Evolutionary conservation across 30 jellyfish, hydroid and myxozoan species (phyloP).

Genomic region (Pelagia noctiluca): DNA sequence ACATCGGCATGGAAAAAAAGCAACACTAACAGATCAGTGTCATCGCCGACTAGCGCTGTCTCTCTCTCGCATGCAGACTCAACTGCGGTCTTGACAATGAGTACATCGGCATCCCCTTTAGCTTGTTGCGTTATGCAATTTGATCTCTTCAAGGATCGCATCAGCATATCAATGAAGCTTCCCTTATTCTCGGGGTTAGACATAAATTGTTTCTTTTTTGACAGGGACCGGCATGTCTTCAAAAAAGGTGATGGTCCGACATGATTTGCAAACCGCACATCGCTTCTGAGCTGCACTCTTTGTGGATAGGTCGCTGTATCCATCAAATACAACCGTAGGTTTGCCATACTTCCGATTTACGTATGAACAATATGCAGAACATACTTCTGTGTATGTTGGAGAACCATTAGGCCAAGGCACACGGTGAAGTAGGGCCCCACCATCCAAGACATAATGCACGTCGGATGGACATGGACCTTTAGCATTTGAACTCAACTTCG

Average conservation of each 20-base stretch:
- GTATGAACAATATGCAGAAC: background rate
- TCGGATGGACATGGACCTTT: background rate
- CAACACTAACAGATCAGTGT: too few relatives aligned
- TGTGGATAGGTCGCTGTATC: background rate
- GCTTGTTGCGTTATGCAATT: background rate
- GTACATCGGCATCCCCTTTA: too few relatives aligned
- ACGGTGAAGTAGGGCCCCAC: background rate
- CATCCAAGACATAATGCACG: background rate
- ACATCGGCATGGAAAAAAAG: too few relatives aligned
- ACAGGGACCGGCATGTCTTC: background rate
- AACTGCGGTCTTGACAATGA: too few relatives aligned
- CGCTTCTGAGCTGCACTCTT: background rate
- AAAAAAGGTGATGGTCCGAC: background rate
- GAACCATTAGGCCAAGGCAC: background rate
- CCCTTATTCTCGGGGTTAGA: background rate
- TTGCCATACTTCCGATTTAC: background rate
- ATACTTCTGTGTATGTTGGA: background rate
- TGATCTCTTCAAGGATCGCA: background rate
- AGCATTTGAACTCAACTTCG: background rate
- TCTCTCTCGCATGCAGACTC: too few relatives aligned
- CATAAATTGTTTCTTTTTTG: background rate
- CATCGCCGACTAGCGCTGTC: too few relatives aligned
- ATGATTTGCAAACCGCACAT: background rate
- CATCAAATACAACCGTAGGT: background rate
- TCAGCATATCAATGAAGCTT: background rate